Percentiles rank a stretch among this genome's conserved stretches.
These are phyloP conservation scores for Rhinopomastus cyanomelas DNA, from an alignment of 2,113 vertebrate genomes.

Conservation along the genomic window DNA sequence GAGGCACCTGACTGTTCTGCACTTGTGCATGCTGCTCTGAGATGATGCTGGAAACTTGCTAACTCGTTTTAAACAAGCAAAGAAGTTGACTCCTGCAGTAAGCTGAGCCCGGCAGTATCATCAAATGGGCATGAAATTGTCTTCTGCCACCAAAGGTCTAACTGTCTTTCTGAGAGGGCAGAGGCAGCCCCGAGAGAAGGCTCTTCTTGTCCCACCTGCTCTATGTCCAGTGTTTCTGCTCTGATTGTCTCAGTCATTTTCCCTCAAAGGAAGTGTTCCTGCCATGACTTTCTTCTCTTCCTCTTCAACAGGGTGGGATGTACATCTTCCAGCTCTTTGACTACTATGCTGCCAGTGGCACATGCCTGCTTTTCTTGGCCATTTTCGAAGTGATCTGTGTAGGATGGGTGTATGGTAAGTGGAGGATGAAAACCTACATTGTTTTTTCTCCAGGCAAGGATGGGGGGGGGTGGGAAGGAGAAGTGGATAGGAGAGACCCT, in stretches of 20 bases:
- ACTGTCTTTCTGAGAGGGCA: neutral
- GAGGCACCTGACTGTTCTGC: neutral
- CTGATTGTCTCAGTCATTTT: neutral
- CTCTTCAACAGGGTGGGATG: constrained; percentile 85
- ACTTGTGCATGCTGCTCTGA: neutral
- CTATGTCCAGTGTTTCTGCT: neutral
- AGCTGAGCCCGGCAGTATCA: neutral
- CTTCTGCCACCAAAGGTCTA: neutral
- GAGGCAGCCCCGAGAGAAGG: neutral
- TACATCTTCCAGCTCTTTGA: constrained; percentile 97
- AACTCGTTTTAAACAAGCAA: neutral
- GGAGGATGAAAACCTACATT: neutral
- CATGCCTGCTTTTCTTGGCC: constrained; percentile 88
- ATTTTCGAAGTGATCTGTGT: constrained; percentile 85
- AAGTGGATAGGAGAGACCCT: neutral
- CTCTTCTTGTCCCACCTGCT: neutral
- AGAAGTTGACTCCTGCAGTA: neutral
- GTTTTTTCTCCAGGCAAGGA: neutral
- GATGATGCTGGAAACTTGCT: neutral
- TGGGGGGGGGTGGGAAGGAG: neutral
- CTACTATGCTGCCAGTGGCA: constrained; percentile 92
- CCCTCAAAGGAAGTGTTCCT: neutral
- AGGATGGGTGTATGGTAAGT: constrained; percentile 95
- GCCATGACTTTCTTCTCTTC: neutral
- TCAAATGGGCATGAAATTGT: neutral